These are phyloP conservation scores for Cheilosia vulpina DNA, from an alignment of 2,888 invertebrate species.

Conservation along the genomic window DNA sequence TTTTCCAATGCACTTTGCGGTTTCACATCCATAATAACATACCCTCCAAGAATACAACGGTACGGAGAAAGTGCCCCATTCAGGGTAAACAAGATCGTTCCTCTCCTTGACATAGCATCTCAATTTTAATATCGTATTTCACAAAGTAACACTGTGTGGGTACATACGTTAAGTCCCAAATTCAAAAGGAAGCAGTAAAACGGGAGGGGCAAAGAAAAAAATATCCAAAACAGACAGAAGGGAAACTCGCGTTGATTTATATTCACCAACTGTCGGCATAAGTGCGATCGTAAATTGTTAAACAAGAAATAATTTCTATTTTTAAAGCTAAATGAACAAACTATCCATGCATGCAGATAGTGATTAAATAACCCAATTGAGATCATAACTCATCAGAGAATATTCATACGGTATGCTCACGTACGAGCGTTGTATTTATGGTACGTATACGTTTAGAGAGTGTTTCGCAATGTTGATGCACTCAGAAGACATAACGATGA, in stretches of 20 bases:
- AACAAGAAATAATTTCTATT: constrained; percentile 35
- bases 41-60: constrained; percentile 31
- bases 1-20: constrained; percentile 68
- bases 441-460: too few relatives aligned
- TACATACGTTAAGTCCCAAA: background rate
- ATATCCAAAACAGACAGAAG: background rate
- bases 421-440: too few relatives aligned
- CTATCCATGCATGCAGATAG: constrained; percentile 33
- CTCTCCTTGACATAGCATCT: constrained; percentile 22
- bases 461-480: too few relatives aligned
- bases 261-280: constrained; percentile 48
- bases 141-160: background rate
- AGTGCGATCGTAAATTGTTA: constrained; percentile 65
- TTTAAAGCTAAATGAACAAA: constrained; percentile 30
- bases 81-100: constrained; percentile 36
- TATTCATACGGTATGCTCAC: background rate
- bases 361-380: constrained; percentile 60
- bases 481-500: too few relatives aligned
- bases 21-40: constrained; percentile 58
- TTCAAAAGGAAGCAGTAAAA: constrained; percentile 1
- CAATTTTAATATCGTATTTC: constrained; percentile 38
- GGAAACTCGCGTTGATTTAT: constrained; percentile 59
- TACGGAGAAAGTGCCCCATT: background rate
- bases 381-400: constrained; percentile 51
- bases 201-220: background rate